Evolutionary conservation across 2,888 invertebrate species (phyloP).

Genomic region (Ectemnius lituratus): DNA sequence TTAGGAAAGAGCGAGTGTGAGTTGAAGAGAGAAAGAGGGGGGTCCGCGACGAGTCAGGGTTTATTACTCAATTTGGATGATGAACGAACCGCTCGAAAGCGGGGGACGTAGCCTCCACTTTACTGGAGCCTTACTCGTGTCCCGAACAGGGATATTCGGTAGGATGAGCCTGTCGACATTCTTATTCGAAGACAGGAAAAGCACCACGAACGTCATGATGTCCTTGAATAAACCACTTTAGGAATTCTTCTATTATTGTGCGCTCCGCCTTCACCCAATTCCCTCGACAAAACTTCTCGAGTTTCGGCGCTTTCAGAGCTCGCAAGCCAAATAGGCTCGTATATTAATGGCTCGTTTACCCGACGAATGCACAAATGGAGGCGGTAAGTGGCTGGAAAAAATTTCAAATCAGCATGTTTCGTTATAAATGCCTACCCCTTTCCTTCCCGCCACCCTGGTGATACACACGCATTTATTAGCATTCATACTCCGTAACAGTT

Average conservation of each 20-base stretch:
- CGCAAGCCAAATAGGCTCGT: no score
- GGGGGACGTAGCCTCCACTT: slow-evolving; percentile 10
- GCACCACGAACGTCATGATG: no score
- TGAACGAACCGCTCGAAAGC: slow-evolving; percentile 62
- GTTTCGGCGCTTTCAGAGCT: no score
- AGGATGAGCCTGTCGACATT: slow-evolving; percentile 40
- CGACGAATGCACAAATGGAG: neutral
- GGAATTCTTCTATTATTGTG: no score
- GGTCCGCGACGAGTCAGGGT: slow-evolving; percentile 51
- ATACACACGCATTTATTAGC: slow-evolving; percentile 6
- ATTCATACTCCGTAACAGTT: slow-evolving; percentile 17
- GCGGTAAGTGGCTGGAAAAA: neutral
- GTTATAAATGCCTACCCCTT: neutral
- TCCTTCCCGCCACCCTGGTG: neutral
- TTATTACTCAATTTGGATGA: slow-evolving; percentile 75
- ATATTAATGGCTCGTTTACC: neutral
- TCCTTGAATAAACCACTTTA: no score
- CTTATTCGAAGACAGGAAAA: neutral
- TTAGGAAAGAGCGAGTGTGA: slow-evolving; percentile 41
- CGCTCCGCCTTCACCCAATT: no score
- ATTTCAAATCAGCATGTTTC: neutral
- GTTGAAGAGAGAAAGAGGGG: no score
- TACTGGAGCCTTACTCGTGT: slow-evolving; percentile 16
- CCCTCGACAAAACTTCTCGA: no score
- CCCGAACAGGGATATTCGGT: slow-evolving; percentile 43